phyloP scores from a whole-genome alignment of 2,888 invertebrate species.

The Atethmia centrago region DNA sequence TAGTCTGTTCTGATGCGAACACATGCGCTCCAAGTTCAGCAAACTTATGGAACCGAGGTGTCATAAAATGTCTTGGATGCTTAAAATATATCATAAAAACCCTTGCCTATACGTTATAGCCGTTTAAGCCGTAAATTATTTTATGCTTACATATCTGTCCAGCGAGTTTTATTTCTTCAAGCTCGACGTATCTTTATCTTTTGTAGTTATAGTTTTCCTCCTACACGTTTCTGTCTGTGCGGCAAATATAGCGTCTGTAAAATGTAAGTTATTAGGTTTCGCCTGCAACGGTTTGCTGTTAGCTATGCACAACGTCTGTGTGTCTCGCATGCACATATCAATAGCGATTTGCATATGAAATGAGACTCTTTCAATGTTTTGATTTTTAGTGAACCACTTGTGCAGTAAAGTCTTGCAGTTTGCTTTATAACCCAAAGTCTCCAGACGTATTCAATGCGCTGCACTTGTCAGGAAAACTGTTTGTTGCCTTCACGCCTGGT shows the following conservation, averaged over 20 bases:
- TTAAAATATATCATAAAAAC: conserved; percentile 69
- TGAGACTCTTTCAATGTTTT: conserved; percentile 83
- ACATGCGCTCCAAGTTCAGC: conserved; percentile 68
- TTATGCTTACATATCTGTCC: conserved; percentile 66
- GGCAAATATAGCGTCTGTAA: conserved; percentile 55
- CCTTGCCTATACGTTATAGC: conserved; percentile 65
- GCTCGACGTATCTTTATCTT: conserved; percentile 63
- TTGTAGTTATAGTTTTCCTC: conserved; percentile 57
- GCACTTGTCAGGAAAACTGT: conserved; percentile 68
- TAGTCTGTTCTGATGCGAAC: conserved; percentile 71
- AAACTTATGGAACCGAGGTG: conserved; percentile 60
- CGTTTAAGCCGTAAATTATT: conserved; percentile 68
- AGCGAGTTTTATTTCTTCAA: conserved; percentile 65
- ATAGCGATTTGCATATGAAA: conserved; percentile 85
- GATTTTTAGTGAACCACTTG: conserved; percentile 80
- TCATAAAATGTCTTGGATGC: conserved; percentile 63
- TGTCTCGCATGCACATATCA: conserved; percentile 77
- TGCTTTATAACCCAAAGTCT: conserved; percentile 74
- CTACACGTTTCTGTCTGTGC: conserved; percentile 55
- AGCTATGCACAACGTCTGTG: conserved; percentile 68
- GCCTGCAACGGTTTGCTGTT: conserved; percentile 40
- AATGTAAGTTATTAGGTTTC: conserved; percentile 51
- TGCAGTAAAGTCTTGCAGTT: conserved; percentile 65
- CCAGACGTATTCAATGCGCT: conserved; percentile 71
- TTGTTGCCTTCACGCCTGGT: conserved; percentile 51